phyloP scores from a whole-genome alignment of 2,888 invertebrate genomes.

The Maniola hyperantus region DNA sequence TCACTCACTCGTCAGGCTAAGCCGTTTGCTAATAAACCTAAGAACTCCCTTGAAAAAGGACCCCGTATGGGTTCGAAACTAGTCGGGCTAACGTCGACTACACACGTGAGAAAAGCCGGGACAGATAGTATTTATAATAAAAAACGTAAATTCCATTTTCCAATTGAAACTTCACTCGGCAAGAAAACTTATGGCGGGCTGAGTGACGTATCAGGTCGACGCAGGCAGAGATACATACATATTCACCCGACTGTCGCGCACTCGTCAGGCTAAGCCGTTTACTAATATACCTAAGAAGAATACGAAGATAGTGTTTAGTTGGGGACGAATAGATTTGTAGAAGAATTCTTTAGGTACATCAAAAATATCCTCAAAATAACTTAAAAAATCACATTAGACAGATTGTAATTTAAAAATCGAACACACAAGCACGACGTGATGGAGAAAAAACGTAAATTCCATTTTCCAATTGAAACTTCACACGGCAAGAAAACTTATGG shows the following conservation, averaged over 20 bases:
- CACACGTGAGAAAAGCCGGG: no score
- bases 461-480: constrained; percentile 32
- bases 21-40: constrained; percentile 47
- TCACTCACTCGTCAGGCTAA: constrained; percentile 67
- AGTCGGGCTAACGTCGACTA: no score
- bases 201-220: constrained; percentile 72
- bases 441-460: constrained; percentile 27
- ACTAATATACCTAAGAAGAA: no score
- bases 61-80: no score
- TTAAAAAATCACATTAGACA: no score
- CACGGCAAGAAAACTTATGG: constrained; percentile 60
- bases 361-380: no score
- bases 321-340: no score
- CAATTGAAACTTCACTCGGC: constrained; percentile 29
- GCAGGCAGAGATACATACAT: constrained; percentile 61
- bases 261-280: constrained; percentile 67
- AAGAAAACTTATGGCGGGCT: constrained; percentile 62
- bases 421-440: constrained; percentile 1
- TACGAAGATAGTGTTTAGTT: no score
- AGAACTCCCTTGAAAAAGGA: no score
- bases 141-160: constrained; percentile 32
- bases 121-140: no score
- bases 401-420: constrained; percentile 16
- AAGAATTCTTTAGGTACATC: no score
- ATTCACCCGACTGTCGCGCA: constrained; percentile 60